A percentile compares a stretch with the other conserved stretches of the same genome.
Evolutionary conservation across 2,888 invertebrate species (phyloP).

Genomic region (Julus scanicus): DNA sequence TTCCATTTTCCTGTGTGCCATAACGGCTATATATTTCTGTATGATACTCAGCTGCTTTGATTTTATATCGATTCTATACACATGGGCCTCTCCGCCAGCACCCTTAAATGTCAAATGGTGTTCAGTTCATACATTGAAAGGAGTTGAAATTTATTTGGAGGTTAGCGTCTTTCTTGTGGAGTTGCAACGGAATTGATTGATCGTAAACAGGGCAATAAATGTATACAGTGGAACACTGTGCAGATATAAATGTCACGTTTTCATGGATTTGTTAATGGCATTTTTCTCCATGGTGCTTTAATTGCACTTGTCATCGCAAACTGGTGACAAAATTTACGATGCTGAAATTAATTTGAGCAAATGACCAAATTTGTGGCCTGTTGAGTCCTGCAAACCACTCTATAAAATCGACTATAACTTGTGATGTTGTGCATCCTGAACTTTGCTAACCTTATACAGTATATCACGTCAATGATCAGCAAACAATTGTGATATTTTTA

Average conservation of each 20-base stretch:
- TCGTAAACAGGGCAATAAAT: not conserved
- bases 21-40: not conserved
- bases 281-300: not conserved
- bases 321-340: not conserved
- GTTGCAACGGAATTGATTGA: not conserved
- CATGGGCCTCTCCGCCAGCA: not conserved
- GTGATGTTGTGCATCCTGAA: not conserved
- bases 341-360: not conserved
- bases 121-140: constrained; percentile 4
- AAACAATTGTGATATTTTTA: too few relatives aligned
- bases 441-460: too few relatives aligned
- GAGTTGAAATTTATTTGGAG: constrained; percentile 5
- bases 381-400: not conserved
- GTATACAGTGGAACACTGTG: not conserved
- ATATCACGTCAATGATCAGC: too few relatives aligned
- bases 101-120: constrained; percentile 23
- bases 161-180: not conserved
- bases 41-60: constrained; percentile 2
- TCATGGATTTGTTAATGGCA: not conserved
- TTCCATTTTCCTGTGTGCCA: not conserved
- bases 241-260: not conserved
- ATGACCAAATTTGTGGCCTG: not conserved
- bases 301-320: not conserved
- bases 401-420: not conserved
- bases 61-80: constrained; percentile 15